Base-by-base conservation (phyloP, 2,113 vertebrate species). In the Eolophus roseicapilla region DNA sequence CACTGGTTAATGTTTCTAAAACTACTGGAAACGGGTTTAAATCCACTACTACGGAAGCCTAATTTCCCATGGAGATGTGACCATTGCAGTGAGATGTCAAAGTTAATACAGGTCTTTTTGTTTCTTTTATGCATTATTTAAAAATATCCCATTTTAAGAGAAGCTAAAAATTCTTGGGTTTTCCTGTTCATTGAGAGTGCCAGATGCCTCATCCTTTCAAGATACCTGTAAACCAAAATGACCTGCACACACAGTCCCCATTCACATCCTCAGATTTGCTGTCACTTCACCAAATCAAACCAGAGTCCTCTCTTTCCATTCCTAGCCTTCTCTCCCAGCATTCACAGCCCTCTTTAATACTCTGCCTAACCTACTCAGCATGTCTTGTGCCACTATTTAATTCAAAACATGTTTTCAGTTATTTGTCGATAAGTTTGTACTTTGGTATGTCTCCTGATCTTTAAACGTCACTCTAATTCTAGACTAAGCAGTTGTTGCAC, bases 381-480 rank as follows among this genome's bases (percentile, higher is more conserved):
- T 19, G 15, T 35, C 24, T 52, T 85, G 74, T 83, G 55, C 49
- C 53, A 62, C 11, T 33, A 28, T 73, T 73, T 73, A 10, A n/a
- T 35, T 41, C 60, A 39, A 94, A 95, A 90, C 44, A 19, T n/a
- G 4, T 41, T 88, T 85, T 92, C 47, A 67, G 7, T 49, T 71
- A 35, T 53, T 90, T 82, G 59, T 60, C 17, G n/a, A 8, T 39
- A 44, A 29, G 7, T 78, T 75, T 63, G 31, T 37, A 24, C 19
- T 68, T 50, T 2, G 6, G 9, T 5, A 3, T 2, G 7, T 37
- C 15, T 92, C 57, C 39, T 0, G 0, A 33, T 90, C 41, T 92
- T 65, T 59, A 60, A 67, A 50, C 50, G 16, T 81, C 62, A 3
- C 24, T 24, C 25, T 33, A 15, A 46, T 39, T 86, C n/a, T n/a